Conservation (phyloP, 2,113 vertebrate genomes). For the Talpa occidentalis region DNA sequence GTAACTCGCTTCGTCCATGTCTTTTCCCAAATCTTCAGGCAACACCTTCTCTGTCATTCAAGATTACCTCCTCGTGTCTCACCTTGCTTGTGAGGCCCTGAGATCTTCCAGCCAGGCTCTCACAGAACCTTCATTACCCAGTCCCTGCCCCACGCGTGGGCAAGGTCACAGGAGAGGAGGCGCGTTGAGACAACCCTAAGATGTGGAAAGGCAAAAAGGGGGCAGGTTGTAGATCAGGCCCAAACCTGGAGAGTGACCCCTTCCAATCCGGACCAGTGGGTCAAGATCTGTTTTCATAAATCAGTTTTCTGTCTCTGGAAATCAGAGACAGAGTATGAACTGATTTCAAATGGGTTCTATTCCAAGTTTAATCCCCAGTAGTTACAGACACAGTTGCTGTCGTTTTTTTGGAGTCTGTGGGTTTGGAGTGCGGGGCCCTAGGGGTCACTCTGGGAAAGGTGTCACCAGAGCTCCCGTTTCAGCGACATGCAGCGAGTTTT, state of each 20-base stretch:
- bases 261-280: not conserved
- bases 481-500: too few relatives aligned
- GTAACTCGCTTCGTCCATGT: too few relatives aligned
- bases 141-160: not conserved
- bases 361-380: constrained; percentile 50
- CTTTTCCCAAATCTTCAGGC: too few relatives aligned
- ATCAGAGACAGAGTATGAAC: constrained; percentile 49
- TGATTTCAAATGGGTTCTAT: constrained; percentile 37
- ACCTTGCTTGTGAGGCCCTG: not conserved
- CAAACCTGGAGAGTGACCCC: not conserved
- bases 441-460: too few relatives aligned
- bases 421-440: too few relatives aligned
- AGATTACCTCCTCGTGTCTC: not conserved
- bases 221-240: not conserved
- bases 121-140: not conserved
- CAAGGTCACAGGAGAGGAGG: not conserved
- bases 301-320: not conserved
- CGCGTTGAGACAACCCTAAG: too few relatives aligned
- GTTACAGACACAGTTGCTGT: not conserved
- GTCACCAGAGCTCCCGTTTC: too few relatives aligned
- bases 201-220: not conserved
- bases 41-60: too few relatives aligned
- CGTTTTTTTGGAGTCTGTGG: too few relatives aligned
- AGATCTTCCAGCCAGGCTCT: fast-evolving
- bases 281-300: constrained; percentile 19